Evolutionary conservation across 2,113 vertebrate species (phyloP), one percentile per base, ranked within the genome.

Genomic region (Callospermophilus lateralis): DNA sequence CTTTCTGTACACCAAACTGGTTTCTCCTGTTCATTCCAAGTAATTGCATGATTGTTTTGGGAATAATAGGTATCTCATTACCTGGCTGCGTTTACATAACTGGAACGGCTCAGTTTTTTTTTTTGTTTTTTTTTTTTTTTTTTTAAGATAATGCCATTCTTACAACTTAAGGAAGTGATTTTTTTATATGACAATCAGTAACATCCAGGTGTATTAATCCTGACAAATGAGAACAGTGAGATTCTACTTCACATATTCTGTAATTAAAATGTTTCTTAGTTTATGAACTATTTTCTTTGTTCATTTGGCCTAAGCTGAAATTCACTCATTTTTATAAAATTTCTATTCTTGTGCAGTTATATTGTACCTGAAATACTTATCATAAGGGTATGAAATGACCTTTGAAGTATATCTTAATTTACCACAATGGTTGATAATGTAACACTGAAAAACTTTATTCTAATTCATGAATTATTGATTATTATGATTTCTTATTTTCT

Each of bases 401-500:
- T 77, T 89, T 93, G 67, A 6, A 67, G 97, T 68, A 48, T 96
- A 65, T 94, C 22, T 80, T 88, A 84, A 93, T 70, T 68, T 94
- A 73, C 80, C 61, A 12, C 61, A 97, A 78, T 84, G 19, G 42
- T 37, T 81, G 16, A 97, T 95, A 97, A 73, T 85, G 55, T 67
- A 93, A 68, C 72, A 22, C 79, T 93, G 94, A 97, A 74, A 39
- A 79, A 91, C 37, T 89, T 98, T 97, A 97, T 97, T 95, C 84
- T 97, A 94, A 96, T 96, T 65, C 48, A 81, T 78, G 0, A 42
- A 45, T 0, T 87, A 3, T 91, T 97, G 58, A 90, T 67, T 94
- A 83, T 77, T 97, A 92, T 90, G 76, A 74, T 96, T 93, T 92
- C 90, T 90, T 85, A 84, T 94, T 97, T 98, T 96, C 93, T 98